Conservation (phyloP, 1,140 invertebrate species). For the Antheraea mylitta region DNA sequence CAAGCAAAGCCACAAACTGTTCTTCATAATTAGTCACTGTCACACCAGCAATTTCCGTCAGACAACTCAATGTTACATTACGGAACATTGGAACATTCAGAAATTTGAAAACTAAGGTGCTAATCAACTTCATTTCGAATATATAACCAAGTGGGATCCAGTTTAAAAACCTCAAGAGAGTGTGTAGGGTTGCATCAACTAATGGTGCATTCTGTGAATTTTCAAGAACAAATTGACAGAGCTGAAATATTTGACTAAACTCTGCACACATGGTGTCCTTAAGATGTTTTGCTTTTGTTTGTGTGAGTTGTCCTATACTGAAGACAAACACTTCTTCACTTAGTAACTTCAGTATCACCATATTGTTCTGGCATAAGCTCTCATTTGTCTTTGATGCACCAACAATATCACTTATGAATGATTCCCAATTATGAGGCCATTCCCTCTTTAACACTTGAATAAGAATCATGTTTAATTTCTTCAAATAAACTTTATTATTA, state of each 20-base stretch:
- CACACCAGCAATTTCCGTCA: conserved; percentile 98
- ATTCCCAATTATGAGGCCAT: conserved; percentile 99
- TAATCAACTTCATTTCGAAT: conserved; percentile 99
- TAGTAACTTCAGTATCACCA: conserved; percentile 97
- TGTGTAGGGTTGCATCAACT: conserved; percentile 96
- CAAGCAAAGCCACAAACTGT: conserved; percentile 93
- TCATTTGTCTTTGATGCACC: conserved; percentile 99
- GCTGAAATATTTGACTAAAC: conserved; percentile 98
- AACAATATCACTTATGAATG: conserved; percentile 99
- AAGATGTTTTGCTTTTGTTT: conserved; percentile 99
- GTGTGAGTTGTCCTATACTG: conserved; percentile 97
- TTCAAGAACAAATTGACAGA: conserved; percentile 99
- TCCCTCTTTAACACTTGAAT: conserved; percentile 99
- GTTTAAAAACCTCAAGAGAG: conserved; percentile 97
- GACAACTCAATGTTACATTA: conserved; percentile 98
- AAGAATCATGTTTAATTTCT: conserved; percentile 99
- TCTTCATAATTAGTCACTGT: conserved; percentile 94
- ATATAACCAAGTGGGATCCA: conserved; percentile 99
- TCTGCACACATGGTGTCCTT: conserved; percentile 99
- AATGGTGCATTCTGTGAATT: conserved; percentile 97
- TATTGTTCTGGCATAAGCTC: conserved; percentile 99
- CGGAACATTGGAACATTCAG: conserved; percentile 98
- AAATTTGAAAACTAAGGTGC: conserved; percentile 97
- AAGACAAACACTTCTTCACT: conserved; percentile 99
- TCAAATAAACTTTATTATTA: conserved; percentile 97